phyloP scores from a whole-genome alignment of 2,797 vertebrate species.

The Garrulus glandarius region DNA sequence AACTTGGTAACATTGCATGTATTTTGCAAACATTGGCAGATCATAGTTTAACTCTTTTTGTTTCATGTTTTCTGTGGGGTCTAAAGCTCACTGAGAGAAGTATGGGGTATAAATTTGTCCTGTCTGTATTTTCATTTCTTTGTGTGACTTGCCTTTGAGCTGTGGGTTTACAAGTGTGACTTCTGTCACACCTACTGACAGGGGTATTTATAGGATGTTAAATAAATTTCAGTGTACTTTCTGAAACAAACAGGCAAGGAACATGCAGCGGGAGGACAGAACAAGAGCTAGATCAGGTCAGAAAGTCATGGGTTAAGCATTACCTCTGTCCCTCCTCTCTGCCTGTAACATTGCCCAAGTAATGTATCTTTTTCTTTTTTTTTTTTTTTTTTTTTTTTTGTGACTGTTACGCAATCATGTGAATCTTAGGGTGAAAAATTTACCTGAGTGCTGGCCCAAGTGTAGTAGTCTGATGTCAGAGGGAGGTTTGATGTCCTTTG shows the following conservation, averaged over 20 bases:
- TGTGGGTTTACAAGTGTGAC: background rate
- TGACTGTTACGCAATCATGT: background rate
- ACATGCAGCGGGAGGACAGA: accelerated
- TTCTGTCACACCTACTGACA: background rate
- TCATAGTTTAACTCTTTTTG: background rate
- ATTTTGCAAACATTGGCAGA: background rate
- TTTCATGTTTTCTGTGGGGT: background rate
- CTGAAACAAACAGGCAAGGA: background rate
- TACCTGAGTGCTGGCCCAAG: background rate
- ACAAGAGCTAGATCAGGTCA: background rate
- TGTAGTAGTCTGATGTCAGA: background rate
- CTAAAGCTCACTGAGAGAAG: background rate
- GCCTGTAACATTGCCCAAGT: background rate
- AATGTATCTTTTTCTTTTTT: background rate
- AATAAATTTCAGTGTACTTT: background rate
- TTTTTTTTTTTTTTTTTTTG: too few relatives aligned
- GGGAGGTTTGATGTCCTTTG: background rate
- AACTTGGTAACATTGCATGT: background rate
- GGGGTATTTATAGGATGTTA: background rate
- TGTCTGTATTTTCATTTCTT: background rate
- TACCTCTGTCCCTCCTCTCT: background rate
- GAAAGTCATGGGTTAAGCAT: background rate
- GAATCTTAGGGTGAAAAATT: background rate
- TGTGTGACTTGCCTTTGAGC: background rate
- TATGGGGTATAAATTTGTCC: background rate